Percentiles rank a stretch among this genome's conserved stretches.
Conservation (phyloP, 2,113 vertebrate genomes). For the Rostratula benghalensis region DNA sequence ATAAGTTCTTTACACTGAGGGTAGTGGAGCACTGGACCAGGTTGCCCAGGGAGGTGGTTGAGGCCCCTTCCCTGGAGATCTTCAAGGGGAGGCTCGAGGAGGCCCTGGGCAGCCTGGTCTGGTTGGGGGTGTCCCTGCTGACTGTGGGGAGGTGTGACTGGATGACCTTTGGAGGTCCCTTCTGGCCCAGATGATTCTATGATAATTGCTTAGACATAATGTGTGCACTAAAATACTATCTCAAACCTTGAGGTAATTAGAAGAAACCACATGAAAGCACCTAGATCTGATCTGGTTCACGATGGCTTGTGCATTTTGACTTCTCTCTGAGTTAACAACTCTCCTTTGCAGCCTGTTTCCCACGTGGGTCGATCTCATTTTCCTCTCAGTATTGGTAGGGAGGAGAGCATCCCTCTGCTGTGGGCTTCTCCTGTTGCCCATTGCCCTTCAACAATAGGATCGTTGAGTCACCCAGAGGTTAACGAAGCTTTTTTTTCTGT, state of each 20-base stretch:
- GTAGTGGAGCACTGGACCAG: too few species aligned
- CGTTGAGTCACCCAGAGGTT: slow-evolving; percentile 39
- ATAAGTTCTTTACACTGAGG: too few species aligned
- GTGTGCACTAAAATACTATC: neutral
- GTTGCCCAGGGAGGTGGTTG: too few species aligned
- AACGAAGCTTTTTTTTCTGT: neutral
- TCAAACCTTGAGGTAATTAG: neutral
- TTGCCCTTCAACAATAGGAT: slow-evolving; percentile 16
- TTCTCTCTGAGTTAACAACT: neutral
- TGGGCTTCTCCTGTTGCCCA: neutral
- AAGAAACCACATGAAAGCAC: slow-evolving; percentile 11
- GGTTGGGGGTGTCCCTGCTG: too few species aligned
- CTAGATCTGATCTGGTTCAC: neutral
- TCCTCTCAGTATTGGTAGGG: neutral
- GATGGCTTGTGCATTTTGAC: neutral
- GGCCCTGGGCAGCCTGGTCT: too few species aligned
- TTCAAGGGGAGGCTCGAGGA: too few species aligned
- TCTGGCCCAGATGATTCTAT: too few species aligned
- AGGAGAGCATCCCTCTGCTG: neutral
- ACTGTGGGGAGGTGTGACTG: too few species aligned
- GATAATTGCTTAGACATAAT: neutral
- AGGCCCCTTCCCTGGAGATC: too few species aligned
- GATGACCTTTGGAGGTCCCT: too few species aligned
- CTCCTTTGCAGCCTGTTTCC: neutral
- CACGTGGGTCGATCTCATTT: neutral